Base-by-base conservation (phyloP, 2,888 invertebrate species). In the Cyaniris semiargus region DNA sequence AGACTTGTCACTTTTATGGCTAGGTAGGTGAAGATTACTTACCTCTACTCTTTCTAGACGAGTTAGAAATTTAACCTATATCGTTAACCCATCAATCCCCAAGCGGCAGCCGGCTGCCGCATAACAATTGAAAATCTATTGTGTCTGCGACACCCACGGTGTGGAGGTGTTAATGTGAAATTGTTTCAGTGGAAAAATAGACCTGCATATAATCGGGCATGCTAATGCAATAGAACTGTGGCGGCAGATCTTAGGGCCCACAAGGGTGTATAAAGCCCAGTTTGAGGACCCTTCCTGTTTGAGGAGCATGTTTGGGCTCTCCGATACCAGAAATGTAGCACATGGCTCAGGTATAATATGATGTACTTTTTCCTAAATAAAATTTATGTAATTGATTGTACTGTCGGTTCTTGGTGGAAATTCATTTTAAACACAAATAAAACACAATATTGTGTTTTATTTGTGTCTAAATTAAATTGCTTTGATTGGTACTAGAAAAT, bases 281-380 rank as follows among this genome's bases (percentile, higher is more conserved):
- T 97, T 96, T 85, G 95, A 95, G 78, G 95, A 96, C 77, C 98
- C 98, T 0, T 88, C 96, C 77, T 96, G 96, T 76, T 96, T 99
- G 80, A 94, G 99, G 83, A 97, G 97, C 1, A 93, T 95, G 85
- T 98, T 96, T 92, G 99, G 99, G 0, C 93, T 99, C 23, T 97
- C 98, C 0, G 99, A 99, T 87, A 99, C 99, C 0, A 95, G 99
- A 83, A 99, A 99, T 94, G 98, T 97, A 1, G 96, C 97, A 13
- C 99, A 99, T 92, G 99, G 99, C 21, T 98, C 99, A 86, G 98
- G 98, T 96, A 94, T 80, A 70, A 8, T n/a, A 76, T 74, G 3
- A 66, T 34, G 27, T 38, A 3, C 66, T 76, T 21, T n/a, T 56
- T 56, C 5, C 7, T 7, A n/a, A 15, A n/a, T n/a, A 56, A 56